These are phyloP conservation scores for Illadopsis cleaveri DNA, from an alignment of 2,113 vertebrate species.

Conservation along the genomic window DNA sequence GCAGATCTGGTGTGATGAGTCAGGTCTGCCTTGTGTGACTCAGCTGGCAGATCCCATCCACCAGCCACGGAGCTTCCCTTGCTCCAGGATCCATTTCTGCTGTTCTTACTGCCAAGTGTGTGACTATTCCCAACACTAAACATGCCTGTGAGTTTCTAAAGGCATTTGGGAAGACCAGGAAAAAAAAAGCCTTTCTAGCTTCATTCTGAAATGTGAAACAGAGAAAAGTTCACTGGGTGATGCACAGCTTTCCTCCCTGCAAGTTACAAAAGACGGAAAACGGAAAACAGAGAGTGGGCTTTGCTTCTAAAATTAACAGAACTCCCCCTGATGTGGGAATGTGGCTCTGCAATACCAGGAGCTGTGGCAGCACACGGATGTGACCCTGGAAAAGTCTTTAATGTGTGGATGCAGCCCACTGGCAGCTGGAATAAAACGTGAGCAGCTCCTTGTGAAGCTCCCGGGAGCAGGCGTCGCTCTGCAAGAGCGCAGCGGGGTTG, in stretches of 20 bases:
- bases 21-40: neutral
- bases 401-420: neutral
- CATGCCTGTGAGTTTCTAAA: neutral
- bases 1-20: neutral
- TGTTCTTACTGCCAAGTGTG: neutral
- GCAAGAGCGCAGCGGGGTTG: slow-evolving; percentile 35
- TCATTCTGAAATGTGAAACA: neutral
- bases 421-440: neutral
- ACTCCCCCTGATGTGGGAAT: neutral
- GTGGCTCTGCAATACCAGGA: neutral
- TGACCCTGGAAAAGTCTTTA: neutral
- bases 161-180: neutral
- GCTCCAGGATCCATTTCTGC: neutral
- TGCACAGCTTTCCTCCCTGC: neutral
- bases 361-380: neutral
- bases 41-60: neutral
- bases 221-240: neutral
- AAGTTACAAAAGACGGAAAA: neutral
- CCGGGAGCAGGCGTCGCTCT: neutral
- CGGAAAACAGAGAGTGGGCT: neutral
- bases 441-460: neutral
- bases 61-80: neutral
- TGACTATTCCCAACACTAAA: neutral
- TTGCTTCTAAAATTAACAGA: neutral
- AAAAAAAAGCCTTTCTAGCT: neutral